phyloP scores from a whole-genome alignment of 2,113 vertebrate genomes.

The Gorilla gorilla region DNA sequence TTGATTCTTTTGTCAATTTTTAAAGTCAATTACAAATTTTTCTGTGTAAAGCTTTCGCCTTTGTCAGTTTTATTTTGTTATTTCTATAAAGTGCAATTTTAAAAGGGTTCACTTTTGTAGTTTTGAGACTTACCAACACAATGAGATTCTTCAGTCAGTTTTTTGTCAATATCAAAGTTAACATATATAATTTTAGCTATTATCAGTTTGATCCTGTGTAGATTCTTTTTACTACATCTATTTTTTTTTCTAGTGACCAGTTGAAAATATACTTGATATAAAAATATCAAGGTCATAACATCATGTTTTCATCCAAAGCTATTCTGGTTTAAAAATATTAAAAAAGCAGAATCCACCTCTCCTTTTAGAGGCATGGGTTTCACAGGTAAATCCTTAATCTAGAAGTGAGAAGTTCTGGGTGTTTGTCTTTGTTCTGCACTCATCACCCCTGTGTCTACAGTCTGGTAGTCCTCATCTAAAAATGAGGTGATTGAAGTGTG shows the following conservation, averaged over 20 bases:
- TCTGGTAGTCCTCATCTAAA: neutral
- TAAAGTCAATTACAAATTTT: slow-evolving; percentile 30
- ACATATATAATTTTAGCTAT: neutral
- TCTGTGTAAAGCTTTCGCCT: neutral
- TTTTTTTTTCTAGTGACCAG: neutral
- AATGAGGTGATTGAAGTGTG: neutral
- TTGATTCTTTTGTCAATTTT: slow-evolving; percentile 6
- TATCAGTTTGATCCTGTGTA: neutral
- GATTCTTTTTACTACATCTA: neutral
- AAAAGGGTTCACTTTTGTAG: neutral
- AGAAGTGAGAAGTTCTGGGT: neutral
- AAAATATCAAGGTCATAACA: neutral
- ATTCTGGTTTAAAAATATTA: neutral
- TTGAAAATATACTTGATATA: neutral
- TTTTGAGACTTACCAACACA: slow-evolving; percentile 13
- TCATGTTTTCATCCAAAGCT: neutral
- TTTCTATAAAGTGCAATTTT: slow-evolving; percentile 9
- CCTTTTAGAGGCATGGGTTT: neutral
- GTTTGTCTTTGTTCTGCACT: neutral
- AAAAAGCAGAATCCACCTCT: neutral
- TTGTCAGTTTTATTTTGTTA: slow-evolving; percentile 45
- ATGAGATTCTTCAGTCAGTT: neutral
- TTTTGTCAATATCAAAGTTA: slow-evolving; percentile 31
- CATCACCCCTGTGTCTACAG: neutral
- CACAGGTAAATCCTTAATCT: neutral